phyloP scores from a whole-genome alignment of 1,140 invertebrate species.

The Globodera ellingtonae region DNA sequence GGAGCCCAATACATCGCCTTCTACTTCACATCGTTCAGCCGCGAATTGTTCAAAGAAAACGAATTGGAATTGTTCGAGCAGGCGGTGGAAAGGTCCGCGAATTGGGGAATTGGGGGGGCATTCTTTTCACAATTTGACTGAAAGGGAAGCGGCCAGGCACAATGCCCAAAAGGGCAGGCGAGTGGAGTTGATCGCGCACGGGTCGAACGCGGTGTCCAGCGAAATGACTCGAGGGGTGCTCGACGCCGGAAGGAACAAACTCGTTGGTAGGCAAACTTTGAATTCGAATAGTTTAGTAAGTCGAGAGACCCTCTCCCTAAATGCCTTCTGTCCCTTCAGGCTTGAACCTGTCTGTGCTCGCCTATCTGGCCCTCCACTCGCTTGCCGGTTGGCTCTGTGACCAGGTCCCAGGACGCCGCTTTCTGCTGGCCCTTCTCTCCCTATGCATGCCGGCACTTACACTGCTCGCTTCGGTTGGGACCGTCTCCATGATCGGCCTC shows the following conservation, averaged over 20 bases:
- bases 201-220: slow-evolving; percentile 39
- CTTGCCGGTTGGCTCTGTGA: slow-evolving; percentile 40
- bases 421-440: slow-evolving; percentile 30
- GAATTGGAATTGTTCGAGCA: slow-evolving; percentile 36
- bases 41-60: slow-evolving; percentile 10
- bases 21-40: slow-evolving; percentile 2
- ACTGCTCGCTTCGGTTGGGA: slow-evolving; percentile 26
- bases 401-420: slow-evolving; percentile 25
- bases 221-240: slow-evolving; percentile 43
- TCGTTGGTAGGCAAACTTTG: slow-evolving; percentile 1
- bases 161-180: slow-evolving; percentile 28
- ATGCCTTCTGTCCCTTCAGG: slow-evolving; percentile 18
- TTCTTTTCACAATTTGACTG: neutral
- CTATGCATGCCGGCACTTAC: slow-evolving; percentile 31
- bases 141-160: slow-evolving; percentile 31
- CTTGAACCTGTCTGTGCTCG: slow-evolving; percentile 24
- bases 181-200: slow-evolving; percentile 40
- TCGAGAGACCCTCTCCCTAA: neutral
- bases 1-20: slow-evolving; percentile 1
- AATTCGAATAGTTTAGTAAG: neutral
- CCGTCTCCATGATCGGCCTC: slow-evolving; percentile 30
- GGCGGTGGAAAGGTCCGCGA: slow-evolving; percentile 29
- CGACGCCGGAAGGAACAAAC: neutral
- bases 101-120: neutral
- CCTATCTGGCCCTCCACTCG: slow-evolving; percentile 34